Base-by-base conservation (phyloP, 1,140 invertebrate genomes). In the Cataglyphis hispanica region DNA sequence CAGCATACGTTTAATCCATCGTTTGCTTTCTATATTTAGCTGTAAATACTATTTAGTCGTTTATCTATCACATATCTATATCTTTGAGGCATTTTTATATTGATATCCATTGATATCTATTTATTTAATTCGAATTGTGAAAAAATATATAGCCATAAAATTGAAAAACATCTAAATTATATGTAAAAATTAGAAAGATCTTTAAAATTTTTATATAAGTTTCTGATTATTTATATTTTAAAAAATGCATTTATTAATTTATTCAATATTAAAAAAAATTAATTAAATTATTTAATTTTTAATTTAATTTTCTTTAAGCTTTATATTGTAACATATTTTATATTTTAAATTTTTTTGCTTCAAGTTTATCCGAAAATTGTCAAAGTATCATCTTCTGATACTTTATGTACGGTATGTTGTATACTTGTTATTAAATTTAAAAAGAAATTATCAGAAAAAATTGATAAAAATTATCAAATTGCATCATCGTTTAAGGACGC, bases 21-120 rank as follows among this genome's bases (percentile, higher is more conserved):
- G 25, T 19, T 60, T 31, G 50, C 27, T 10, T 11, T 74, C 67
- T 83, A 83, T 83, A 72, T 83, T 74, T 83, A 83, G 67, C 53
- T 34, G 67, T 83, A 83, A 83, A 83, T 34, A 34, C 53, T 74
- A 74, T 50, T 19, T 83, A 67, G 61, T 31, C 27, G 10, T 66
- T 34, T 8, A 56, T 31, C 19, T 34, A 19, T 19, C 19, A n/a
- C 43, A 63, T 46, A 46, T 80, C 64, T 72, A 27, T 60, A 27
- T 60, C 53, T 58, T 83, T 13, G 69, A 83, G 53, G 8, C 0
- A 2, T 60, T 43, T 37, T 61, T 40, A n/a, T 58, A 43, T 10
- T 31, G 19, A 3, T 16, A 34, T 22, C 34, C 1, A 25, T 16
- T 25, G n/a, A n/a, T 60, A 43, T 83, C 34, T 22, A 67, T 1